These are phyloP conservation scores for Apogon talboti DNA, from an alignment of 2,797 vertebrate species.

Conservation along the genomic window DNA sequence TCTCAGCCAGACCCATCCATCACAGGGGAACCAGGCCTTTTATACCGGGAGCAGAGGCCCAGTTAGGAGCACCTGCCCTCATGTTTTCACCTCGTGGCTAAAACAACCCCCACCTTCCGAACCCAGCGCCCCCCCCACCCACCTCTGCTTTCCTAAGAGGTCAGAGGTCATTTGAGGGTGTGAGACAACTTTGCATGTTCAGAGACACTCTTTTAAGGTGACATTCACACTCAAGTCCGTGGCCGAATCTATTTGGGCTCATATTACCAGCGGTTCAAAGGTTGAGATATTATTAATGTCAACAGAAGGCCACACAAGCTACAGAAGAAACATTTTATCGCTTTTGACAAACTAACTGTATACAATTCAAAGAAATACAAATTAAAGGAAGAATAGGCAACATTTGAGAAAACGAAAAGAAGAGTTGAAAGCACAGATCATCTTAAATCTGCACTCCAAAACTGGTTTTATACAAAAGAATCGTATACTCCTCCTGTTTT, in stretches of 20 bases:
- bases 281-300: conserved; percentile 54
- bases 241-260: conserved; percentile 57
- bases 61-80: conserved; percentile 68
- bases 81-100: conserved; percentile 63
- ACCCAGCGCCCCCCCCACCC: neutral
- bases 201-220: conserved; percentile 63
- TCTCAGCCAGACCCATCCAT: conserved; percentile 74
- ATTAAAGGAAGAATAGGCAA: neutral
- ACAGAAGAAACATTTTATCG: conserved; percentile 8
- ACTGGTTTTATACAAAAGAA: conserved; percentile 50
- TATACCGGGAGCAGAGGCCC: conserved; percentile 43
- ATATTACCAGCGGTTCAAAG: conserved; percentile 50
- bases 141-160: conserved; percentile 48
- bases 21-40: conserved; percentile 52
- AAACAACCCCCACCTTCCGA: conserved; percentile 30
- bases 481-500: conserved; percentile 50
- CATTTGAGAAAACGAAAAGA: conserved; percentile 19
- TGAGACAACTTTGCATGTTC: conserved; percentile 62
- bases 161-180: conserved; percentile 62
- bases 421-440: conserved; percentile 39
- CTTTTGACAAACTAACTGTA: conserved; percentile 12
- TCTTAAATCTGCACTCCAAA: conserved; percentile 20
- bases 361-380: neutral
- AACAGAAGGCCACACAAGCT: conserved; percentile 60
- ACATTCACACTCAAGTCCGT: conserved; percentile 57